phyloP scores from a whole-genome alignment of 2,888 invertebrate species.

The Cactoblastis cactorum region DNA sequence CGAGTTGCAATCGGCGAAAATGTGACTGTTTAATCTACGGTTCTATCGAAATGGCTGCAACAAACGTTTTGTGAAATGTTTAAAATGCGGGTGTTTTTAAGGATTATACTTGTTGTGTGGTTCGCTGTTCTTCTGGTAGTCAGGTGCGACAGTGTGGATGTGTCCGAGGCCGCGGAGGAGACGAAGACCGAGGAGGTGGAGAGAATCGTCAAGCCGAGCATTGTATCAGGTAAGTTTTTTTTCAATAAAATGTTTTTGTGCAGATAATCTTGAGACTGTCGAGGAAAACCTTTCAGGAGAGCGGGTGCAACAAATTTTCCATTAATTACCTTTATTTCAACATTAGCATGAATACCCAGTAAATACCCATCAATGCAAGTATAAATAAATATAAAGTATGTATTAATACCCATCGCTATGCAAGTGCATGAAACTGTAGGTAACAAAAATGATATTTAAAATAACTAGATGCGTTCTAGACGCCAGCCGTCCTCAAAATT shows the following conservation, averaged over 20 bases:
- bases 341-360: too few relatives aligned
- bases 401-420: too few relatives aligned
- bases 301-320: too few relatives aligned
- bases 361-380: too few relatives aligned
- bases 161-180: conserved; percentile 31
- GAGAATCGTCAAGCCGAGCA: conserved; percentile 50
- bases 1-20: conserved; percentile 56
- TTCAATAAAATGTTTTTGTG: neutral
- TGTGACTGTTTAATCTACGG: conserved; percentile 62
- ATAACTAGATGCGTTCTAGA: too few relatives aligned
- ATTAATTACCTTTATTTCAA: too few relatives aligned
- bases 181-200: conserved; percentile 35
- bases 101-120: conserved; percentile 62
- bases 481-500: too few relatives aligned
- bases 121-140: conserved; percentile 56
- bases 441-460: too few relatives aligned
- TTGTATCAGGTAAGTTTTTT: conserved; percentile 49
- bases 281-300: too few relatives aligned
- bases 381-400: too few relatives aligned
- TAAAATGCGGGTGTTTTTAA: conserved; percentile 67
- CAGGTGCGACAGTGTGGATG: conserved; percentile 52
- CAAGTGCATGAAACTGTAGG: too few relatives aligned
- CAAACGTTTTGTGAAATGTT: conserved; percentile 43
- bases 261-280: too few relatives aligned
- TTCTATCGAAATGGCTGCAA: conserved; percentile 52